These are phyloP conservation scores for Magallana nippona DNA, from an alignment of 2,888 invertebrate genomes.

Conservation along the genomic window DNA sequence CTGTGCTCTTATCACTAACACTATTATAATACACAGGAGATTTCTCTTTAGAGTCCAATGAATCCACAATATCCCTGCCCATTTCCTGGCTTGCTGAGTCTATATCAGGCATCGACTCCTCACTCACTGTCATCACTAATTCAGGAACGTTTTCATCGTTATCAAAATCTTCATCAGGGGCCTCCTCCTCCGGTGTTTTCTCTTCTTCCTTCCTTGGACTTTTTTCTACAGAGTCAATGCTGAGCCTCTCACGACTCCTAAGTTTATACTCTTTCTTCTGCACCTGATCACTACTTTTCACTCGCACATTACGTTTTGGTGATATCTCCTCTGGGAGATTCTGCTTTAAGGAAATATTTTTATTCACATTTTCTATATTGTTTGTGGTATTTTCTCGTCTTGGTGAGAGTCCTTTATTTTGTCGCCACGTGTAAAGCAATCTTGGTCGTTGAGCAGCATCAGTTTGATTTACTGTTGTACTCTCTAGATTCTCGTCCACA, in stretches of 20 bases:
- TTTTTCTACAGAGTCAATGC: conserved; percentile 32
- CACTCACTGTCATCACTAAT: background rate
- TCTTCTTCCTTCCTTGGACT: background rate
- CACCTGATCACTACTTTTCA: conserved; percentile 30
- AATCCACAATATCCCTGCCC: background rate
- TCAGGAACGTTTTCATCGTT: background rate
- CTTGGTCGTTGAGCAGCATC: conserved; percentile 63
- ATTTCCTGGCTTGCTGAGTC: background rate
- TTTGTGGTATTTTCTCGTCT: conserved; percentile 50
- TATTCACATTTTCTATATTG: conserved; percentile 42
- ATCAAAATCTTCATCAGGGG: background rate
- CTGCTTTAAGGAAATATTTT: conserved; percentile 41
- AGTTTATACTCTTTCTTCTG: conserved; percentile 61
- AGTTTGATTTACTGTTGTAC: conserved; percentile 53
- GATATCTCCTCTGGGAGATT: conserved; percentile 28
- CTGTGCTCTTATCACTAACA: background rate
- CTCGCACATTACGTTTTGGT: conserved; percentile 34
- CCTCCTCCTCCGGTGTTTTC: background rate
- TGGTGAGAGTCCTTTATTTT: conserved; percentile 69
- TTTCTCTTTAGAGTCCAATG: background rate
- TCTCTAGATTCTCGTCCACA: conserved; percentile 63
- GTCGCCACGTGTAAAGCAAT: conserved; percentile 71
- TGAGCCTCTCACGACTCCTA: conserved; percentile 57
- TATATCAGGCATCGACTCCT: background rate
- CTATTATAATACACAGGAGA: conserved; percentile 17